phyloP scores from a whole-genome alignment of 92 coral and sea anemone genomes.

The Isaurus tuberculatus region DNA sequence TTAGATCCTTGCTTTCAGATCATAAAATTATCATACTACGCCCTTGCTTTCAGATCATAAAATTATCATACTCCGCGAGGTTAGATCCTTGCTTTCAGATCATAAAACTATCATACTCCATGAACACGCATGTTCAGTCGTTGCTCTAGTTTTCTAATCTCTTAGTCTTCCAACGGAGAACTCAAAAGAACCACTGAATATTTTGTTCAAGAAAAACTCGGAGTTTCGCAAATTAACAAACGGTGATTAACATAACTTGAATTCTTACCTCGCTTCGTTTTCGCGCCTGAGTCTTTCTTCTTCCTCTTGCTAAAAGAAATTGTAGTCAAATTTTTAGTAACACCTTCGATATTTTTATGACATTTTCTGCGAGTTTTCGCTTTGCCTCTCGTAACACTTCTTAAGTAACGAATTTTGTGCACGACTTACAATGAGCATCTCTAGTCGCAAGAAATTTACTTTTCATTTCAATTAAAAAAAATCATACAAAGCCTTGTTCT shows the following conservation, averaged over 20 bases:
- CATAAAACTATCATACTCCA: not conserved
- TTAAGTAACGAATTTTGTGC: too few species aligned
- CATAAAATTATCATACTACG: not conserved
- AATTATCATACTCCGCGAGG: not conserved
- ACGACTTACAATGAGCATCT: too few species aligned
- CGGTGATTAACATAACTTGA: not conserved
- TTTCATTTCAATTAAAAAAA: too few species aligned
- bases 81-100: not conserved
- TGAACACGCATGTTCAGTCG: too few species aligned
- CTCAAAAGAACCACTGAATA: too few species aligned
- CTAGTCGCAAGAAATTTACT: too few species aligned
- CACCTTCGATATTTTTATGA: not conserved
- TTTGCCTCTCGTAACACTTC: too few species aligned
- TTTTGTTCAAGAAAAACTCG: too few species aligned
- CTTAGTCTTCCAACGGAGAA: too few species aligned
- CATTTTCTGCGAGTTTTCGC: not conserved
- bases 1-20: not conserved
- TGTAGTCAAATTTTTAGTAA: not conserved
- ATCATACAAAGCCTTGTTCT: too few species aligned
- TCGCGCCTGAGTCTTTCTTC: constrained; percentile 78
- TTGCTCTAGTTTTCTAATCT: too few species aligned
- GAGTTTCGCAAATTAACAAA: too few species aligned
- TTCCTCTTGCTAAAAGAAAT: constrained; percentile 69
- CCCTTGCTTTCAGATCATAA: not conserved
- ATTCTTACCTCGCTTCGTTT: constrained; percentile 89